Evolutionary conservation across 1,140 invertebrate genomes (phyloP), one percentile per base, ranked within the genome.

Genomic region (Pygmarrhopalites habei): DNA sequence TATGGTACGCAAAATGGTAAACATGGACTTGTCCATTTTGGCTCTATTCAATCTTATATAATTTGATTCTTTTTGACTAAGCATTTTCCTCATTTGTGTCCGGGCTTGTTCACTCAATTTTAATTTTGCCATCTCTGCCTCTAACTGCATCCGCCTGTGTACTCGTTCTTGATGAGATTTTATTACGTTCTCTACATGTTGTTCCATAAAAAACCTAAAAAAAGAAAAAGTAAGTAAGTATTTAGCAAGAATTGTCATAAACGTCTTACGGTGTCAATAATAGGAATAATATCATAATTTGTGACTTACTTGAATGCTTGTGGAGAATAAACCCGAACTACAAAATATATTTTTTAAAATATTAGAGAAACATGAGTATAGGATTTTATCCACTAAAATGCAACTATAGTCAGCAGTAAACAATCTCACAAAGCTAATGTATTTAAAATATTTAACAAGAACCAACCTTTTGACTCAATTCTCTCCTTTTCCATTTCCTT

Each of bases 51-150:
- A 77, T 65, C 96, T 28, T 52, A 93, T 92, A 73, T 98, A 98
- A 78, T 98, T 98, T 1, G 93, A 96, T 79, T 99, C 96, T 75
- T 99, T 99, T 74, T 98, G 94, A 43, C 87, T 90, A 2, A 99
- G 79, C 89, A 98, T 95, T 75, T 92, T 90, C 19, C 94, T 81
- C 91, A 98, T 96, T 76, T 95, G 89, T 72, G 84, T 86, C 73
- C 93, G 89, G 28, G 89, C 89, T 73, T 92, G 89, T 2, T 85
- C 82, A 53, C 88, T 87, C 0, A 96, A 77, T 7, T 88, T 88
- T 60, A 92, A 91, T 74, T 95, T 95, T 1, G 82, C 83, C 94
- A 98, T 97, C 79, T 98, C 94, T 41, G 88, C 90, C 73, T 97
- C 94, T 21, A 98, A 76, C 74, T 98, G 95, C 74, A 92, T 81